phyloP scores from a whole-genome alignment of 2,888 invertebrate species.

The Pollenia griseotomentosa region DNA sequence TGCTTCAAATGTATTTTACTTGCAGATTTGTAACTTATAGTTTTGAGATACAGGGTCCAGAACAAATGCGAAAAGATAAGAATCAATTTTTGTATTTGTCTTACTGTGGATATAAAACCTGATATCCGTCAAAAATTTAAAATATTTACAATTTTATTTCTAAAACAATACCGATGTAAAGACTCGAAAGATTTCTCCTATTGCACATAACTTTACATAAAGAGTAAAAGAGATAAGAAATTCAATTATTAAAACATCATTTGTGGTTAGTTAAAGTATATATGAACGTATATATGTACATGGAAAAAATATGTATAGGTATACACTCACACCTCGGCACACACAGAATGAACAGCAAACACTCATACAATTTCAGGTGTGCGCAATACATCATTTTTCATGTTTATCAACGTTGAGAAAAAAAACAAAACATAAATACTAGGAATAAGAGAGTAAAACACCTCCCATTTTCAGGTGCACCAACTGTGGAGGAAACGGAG shows the following conservation, averaged over 20 bases:
- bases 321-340: background rate
- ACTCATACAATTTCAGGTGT: constrained; percentile 67
- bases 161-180: background rate
- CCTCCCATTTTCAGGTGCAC: constrained; percentile 69
- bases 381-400: constrained; percentile 73
- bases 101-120: too few relatives aligned
- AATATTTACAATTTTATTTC: too few relatives aligned
- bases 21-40: too few relatives aligned
- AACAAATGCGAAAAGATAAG: too few relatives aligned
- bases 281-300: background rate
- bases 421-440: constrained; percentile 23
- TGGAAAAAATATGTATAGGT: constrained; percentile 17
- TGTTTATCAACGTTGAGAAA: constrained; percentile 30
- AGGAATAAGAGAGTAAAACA: constrained; percentile 70
- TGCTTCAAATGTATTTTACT: too few relatives aligned
- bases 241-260: constrained; percentile 42
- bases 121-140: too few relatives aligned
- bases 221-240: constrained; percentile 54
- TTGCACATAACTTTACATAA: constrained; percentile 14
- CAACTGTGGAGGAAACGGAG: constrained; percentile 1
- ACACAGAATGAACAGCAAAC: background rate
- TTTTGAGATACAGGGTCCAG: too few relatives aligned
- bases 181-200: background rate
- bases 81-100: too few relatives aligned
- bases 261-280: constrained; percentile 48